Evolutionary conservation across 2,888 invertebrate genomes (phyloP), one percentile per base, ranked within the genome.

Genomic region (Hirtodrosophila histrioides): DNA sequence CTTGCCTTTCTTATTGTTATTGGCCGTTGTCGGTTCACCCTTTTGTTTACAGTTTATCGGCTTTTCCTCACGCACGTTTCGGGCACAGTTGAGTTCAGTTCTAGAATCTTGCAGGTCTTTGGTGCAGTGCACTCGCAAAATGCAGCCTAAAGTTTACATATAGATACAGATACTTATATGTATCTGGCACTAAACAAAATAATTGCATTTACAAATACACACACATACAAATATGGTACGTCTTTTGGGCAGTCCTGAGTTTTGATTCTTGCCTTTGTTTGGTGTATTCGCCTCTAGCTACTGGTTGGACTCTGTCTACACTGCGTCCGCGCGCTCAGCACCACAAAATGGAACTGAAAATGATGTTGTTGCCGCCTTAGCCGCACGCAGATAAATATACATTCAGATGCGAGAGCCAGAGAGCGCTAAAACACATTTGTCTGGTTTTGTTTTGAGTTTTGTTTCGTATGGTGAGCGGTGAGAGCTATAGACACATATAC

Each of bases 251-350:
- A 65, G 49, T 73, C 69, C 57, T 61, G 58, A 46, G 49, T 60
- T 72, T 39, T 41, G 23, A 2, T 45, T 11, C 45, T 50, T 46
- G 33, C 50, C 54, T 65, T 65, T 63, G 46, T 57, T 63, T 63
- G 9, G 31, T 31, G 17, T 41, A 50, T 56, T 69, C 45, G 58
- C 27, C 44, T 48, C n/a, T 23, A 11, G 27, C 12, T 44, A 55
- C 24, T 24, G 17, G 3, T 10, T 64, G 75, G 55, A 63, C 41
- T 37, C 4, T 46, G n/a, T 72, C 44, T 36, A 44, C 62, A 75
- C 69, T 80, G 84, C 89, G 87, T 78, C 89, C 89, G 89, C 89
- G 87, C 89, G 79, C 73, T 82, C 78, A 78, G 87, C 82, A 86
- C 73, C 61, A 67, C 80, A 77, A 65, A 88, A 72, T 74, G 75